Conservation (phyloP, 2,797 vertebrate species). For the Spondyliosoma cantharus region DNA sequence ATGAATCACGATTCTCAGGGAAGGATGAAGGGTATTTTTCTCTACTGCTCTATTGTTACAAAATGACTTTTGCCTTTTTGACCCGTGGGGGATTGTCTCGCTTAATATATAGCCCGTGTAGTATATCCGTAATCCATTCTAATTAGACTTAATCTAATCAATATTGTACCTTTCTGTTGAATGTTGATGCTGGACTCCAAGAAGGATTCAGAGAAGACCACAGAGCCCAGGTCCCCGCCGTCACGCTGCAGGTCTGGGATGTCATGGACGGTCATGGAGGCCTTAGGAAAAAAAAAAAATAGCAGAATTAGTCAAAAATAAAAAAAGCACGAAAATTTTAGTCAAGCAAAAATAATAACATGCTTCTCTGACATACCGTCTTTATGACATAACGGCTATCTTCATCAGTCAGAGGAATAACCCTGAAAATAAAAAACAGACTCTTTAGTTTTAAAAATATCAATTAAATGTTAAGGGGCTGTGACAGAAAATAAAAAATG, state of each 20-base stretch:
- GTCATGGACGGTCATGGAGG: conserved; percentile 90
- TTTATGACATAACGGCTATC: conserved; percentile 89
- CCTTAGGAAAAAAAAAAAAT: conserved; percentile 83
- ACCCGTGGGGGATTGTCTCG: conserved; percentile 14
- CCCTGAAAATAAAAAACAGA: conserved; percentile 78
- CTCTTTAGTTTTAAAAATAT: background rate
- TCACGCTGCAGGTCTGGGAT: conserved; percentile 89
- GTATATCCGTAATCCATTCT: conserved; percentile 10
- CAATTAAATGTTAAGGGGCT: background rate
- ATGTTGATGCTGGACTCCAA: conserved; percentile 92
- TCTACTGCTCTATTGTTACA: background rate
- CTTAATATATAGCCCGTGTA: background rate
- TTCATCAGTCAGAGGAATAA: conserved; percentile 87
- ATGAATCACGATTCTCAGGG: conserved; percentile 20
- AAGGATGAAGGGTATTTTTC: conserved; percentile 42
- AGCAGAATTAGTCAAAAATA: background rate
- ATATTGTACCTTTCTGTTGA: conserved; percentile 88
- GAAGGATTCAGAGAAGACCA: conserved; percentile 97
- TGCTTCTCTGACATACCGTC: conserved; percentile 87
- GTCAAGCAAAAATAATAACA: background rate
- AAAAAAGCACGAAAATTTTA: background rate
- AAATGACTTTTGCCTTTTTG: conserved; percentile 15
- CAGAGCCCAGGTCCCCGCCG: conserved; percentile 88
- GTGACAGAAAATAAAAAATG: background rate
- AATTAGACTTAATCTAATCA: conserved; percentile 31